A percentile compares a stretch with the other conserved stretches of the same genome.
phyloP scores from a whole-genome alignment of 2,888 invertebrate species.

The Limenitis camilla region DNA sequence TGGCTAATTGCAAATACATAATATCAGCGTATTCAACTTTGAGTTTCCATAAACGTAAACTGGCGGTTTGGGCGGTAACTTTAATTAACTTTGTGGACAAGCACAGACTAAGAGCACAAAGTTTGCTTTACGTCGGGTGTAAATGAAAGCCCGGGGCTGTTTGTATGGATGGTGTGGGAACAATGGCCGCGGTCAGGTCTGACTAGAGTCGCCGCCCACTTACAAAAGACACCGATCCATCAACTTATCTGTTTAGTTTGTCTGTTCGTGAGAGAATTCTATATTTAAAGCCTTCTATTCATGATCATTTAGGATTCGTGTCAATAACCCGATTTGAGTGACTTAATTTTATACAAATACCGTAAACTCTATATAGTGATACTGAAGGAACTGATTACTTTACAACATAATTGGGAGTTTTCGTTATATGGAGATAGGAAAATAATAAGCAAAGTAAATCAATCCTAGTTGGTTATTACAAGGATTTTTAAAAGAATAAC shows the following conservation, averaged over 20 bases:
- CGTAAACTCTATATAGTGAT: background rate
- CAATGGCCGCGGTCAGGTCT: constrained; percentile 37
- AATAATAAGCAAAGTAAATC: no score
- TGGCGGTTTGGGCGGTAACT: constrained; percentile 21
- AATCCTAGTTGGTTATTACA: no score
- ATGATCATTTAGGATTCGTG: no score
- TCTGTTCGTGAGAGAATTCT: constrained; percentile 5
- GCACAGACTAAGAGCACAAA: constrained; percentile 26
- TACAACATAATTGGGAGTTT: no score
- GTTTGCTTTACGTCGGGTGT: constrained; percentile 36
- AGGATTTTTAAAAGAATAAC: no score
- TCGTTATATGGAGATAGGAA: no score
- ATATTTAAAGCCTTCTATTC: background rate
- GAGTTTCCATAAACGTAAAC: background rate
- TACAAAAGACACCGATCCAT: constrained; percentile 10
- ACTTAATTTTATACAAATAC: constrained; percentile 29
- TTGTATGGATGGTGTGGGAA: constrained; percentile 44
- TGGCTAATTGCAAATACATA: no score
- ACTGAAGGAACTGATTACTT: background rate
- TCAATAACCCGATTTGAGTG: no score
- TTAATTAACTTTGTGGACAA: constrained; percentile 27
- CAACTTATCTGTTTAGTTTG: constrained; percentile 7
- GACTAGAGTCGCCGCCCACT: constrained; percentile 37
- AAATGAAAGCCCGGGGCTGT: constrained; percentile 47
- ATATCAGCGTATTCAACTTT: no score